Conservation (phyloP, 2,113 vertebrate genomes). For the Bombycilla garrulus region DNA sequence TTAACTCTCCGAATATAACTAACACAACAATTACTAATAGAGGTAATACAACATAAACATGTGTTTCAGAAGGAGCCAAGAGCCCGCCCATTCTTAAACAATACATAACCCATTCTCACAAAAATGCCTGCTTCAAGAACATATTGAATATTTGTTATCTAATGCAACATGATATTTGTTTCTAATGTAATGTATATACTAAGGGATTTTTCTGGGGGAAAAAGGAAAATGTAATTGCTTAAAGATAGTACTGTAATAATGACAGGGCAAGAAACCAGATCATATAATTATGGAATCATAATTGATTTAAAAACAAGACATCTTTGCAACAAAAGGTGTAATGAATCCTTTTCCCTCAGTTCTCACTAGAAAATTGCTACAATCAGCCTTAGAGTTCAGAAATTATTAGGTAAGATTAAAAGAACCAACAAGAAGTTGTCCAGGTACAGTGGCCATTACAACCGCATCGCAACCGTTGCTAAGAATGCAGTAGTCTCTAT, state of each 20-base stretch:
- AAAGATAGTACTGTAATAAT: background rate
- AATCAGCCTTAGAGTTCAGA: background rate
- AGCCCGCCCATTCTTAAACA: background rate
- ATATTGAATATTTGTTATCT: too few relatives aligned
- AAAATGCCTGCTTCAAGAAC: background rate
- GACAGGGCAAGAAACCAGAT: background rate
- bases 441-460: background rate
- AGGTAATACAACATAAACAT: background rate
- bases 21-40: background rate
- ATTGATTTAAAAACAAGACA: background rate
- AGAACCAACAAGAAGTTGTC: background rate
- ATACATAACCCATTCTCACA: background rate
- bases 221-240: background rate
- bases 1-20: background rate
- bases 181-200: background rate
- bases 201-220: background rate
- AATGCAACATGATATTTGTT: too few relatives aligned
- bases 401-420: background rate
- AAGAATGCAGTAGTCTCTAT: background rate
- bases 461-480: background rate
- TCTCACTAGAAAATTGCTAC: background rate
- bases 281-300: background rate
- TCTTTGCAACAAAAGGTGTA: background rate
- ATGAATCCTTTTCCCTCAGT: background rate
- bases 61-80: background rate